Evolutionary conservation across 2,113 vertebrate genomes (phyloP), one percentile per base, ranked within the genome.

Genomic region (Leucosticte australis): DNA sequence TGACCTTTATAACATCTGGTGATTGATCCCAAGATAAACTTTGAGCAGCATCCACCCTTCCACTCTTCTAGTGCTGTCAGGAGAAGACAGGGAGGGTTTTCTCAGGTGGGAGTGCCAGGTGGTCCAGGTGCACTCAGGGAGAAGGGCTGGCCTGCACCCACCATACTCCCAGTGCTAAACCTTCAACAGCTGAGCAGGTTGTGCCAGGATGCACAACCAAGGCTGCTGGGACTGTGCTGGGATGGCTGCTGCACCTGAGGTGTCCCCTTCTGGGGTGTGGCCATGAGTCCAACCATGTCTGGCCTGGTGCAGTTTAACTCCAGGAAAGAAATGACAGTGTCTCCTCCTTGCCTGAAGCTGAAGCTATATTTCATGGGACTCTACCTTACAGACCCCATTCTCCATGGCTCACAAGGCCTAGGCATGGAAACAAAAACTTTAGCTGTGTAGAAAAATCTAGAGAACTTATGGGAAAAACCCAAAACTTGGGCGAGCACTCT

Each of bases 1-100:
- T 87, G 91, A 95, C 90, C 95, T 96, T 97, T 97, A 68, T 85
- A 95, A 94, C 52, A 94, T 69, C 84, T 89, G 82, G 20, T 89
- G 78, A 74, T 94, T 90, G 87, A 96, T 94, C 90, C 88, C 65
- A 90, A 91, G 87, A 85, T 59, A 96, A 96, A 91, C 76, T 96
- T 89, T 59, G 2, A 2, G 73, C 92, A 82, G 75, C 75, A 84
- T 91, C 90, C 46, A 13, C 47, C 33, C 59, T 70, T 75, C 90
- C 81, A 89, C 69, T 47, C 50, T 80, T 37, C 1, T 4, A 46
- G 65, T 8, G 44, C 73, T 71, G 75, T 65, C 87, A 90, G 71
- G 42, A 91, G 78, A 87, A 84, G 89, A 81, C 10, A 83, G 81
- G 80, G 78, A 88, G 47, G 37, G 44, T 64, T 82, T 94, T 64